Base-by-base conservation (phyloP, 2,113 vertebrate species). In the Etia nguti region DNA sequence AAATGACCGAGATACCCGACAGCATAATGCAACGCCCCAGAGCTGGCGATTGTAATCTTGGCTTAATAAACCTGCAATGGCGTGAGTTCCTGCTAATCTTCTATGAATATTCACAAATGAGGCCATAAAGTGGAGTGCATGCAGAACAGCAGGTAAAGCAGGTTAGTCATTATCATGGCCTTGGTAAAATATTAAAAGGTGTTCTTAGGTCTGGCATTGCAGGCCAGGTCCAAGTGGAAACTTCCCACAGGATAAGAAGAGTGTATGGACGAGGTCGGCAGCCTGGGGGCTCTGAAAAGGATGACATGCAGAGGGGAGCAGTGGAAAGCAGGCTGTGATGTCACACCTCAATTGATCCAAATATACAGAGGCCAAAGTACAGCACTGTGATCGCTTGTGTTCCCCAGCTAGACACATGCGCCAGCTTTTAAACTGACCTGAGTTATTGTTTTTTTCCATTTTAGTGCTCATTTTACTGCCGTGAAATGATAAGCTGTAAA, bases 91-190 rank as follows among this genome's bases (percentile, higher is more conserved):
- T 91, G 92, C 85, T 92, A 91, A 94, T 92, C 92, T 87, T 62
- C 85, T 85, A 86, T 77, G 88, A 89, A 86, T 90, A 83, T 88
- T 91, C 84, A 62, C 85, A 90, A 90, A 92, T 81, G 87, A 89
- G 92, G 90, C 90, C 85, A 92, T 89, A 90, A 92, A 91, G 91
- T 57, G 4, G 85, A 29, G 70, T 8, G 24, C 75, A 82, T 10
- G 38, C 87, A 50, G 80, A 84, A 24, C 80, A 26, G 41, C 24
- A 83, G 68, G 80, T n/a, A 13, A 41, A 57, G 87, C 86, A n/a
- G 89, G 90, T 95, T 95, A 96, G 93, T 93, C 90, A 96, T 96
- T 93, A 87, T 89, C 93, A 90, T 79, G 92, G 89, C 85, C 86
- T 46, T 13, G 89, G 95, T 94, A 80, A 93, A 93, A 91, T 91